Evolutionary conservation across 2,888 invertebrate species (phyloP), one percentile per base, ranked within the genome.

Genomic region (Campaea margaritaria): DNA sequence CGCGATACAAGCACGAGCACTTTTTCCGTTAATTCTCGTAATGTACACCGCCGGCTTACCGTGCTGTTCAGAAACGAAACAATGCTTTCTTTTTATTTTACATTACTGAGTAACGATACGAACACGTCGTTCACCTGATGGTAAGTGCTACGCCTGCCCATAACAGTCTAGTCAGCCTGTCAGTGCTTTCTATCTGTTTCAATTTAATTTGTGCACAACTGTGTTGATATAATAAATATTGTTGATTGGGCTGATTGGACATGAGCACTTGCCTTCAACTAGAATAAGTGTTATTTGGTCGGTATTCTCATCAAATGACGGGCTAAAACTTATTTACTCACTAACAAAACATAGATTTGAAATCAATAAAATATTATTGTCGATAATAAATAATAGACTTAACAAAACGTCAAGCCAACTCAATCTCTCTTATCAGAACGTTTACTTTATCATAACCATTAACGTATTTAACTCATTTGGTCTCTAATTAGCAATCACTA

Each of bases 71-170:
- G 39, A 15, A 41, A 36, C n/a, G 54, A 45, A 50, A 54, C 49
- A 50, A 59, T 46, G 48, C 36, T 50, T 59, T 54, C 41, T 50
- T 50, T 45, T 53, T 52, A n/a, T n/a, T n/a, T n/a, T n/a, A n/a
- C n/a, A n/a, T n/a, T n/a, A n/a, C n/a, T n/a, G n/a, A n/a, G n/a
- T n/a, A n/a, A n/a, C n/a, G n/a, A n/a, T n/a, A n/a, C n/a, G n/a
- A n/a, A n/a, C n/a, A n/a, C n/a, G n/a, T n/a, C n/a, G n/a, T n/a
- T n/a, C n/a, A n/a, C n/a, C n/a, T n/a, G n/a, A n/a, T n/a, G n/a
- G n/a, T n/a, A n/a, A n/a, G n/a, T n/a, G n/a, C n/a, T n/a, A n/a
- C n/a, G n/a, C n/a, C n/a, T n/a, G n/a, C n/a, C n/a, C n/a, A n/a
- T n/a, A n/a, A n/a, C n/a, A n/a, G n/a, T n/a, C n/a, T n/a, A n/a